Evolutionary conservation across 2,797 vertebrate species (phyloP), one percentile per base, ranked within the genome.

Genomic region (Pempheris klunzingeri): DNA sequence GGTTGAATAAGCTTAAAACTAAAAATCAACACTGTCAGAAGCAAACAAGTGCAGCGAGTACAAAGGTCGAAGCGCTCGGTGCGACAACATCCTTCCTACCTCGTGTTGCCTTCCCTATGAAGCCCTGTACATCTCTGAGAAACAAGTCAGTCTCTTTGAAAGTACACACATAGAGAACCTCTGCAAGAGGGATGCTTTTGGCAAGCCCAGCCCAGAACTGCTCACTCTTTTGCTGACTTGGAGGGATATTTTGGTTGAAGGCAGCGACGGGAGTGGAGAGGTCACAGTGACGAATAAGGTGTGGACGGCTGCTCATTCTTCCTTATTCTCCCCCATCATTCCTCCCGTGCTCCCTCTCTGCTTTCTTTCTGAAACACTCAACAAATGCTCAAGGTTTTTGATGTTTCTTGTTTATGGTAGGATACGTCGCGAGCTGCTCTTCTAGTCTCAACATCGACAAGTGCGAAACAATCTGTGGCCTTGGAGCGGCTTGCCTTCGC

Each of bases 21-120:
- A 18, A 54, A 82, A 81, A 89, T 53, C 84, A 89, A 82, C 86
- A 81, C 26, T 13, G 71, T 71, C 26, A 52, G 41, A 69, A 32
- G 63, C 63, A 82, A 87, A 85, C 75, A 84, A 62, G 62, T 12
- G 24, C 41, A 11, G 26, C 0, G 18, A 53, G 84, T 71, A 72
- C 81, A 80, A 87, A 84, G 81, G 75, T 88, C n/a, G 24, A 30
- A 67, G 72, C 20, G 38, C 39, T 65, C 15, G 22, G 47, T 2
- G 47, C 8, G 7, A 49, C 73, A 73, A 57, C 60, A 58, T 63
- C 75, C 41, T 36, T 50, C 38, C 59, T 10, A 13, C 22, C 12
- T 44, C 18, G 0, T 18, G 38, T 34, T 12, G 8, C 38, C 49
- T 43, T 49, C n/a, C 39, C 38, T 34, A 43, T 30, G 30, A 67